Evolutionary conservation across 2,113 vertebrate species (phyloP).

Genomic region (Lipotes vexillifer): DNA sequence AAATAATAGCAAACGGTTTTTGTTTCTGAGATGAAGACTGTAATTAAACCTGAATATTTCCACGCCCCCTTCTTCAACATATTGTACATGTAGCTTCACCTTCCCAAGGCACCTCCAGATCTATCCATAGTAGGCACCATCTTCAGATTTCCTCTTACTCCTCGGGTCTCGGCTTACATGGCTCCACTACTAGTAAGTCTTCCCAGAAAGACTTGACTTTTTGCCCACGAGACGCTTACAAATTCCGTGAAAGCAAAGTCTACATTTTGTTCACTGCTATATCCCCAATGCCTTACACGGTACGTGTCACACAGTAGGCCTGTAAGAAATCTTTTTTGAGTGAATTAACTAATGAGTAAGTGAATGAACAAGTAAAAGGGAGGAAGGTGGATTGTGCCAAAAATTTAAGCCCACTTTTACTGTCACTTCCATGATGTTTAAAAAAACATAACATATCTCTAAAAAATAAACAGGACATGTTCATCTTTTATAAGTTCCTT

Average conservation of each 20-base stretch:
- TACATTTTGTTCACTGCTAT: neutral
- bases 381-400: neutral
- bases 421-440: neutral
- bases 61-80: neutral
- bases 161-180: neutral
- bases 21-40: neutral
- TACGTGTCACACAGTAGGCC: neutral
- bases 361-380: neutral
- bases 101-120: neutral
- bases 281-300: neutral
- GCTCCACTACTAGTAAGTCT: neutral
- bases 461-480: neutral
- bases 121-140: neutral
- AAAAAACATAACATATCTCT: neutral
- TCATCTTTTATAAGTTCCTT: neutral
- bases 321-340: neutral
- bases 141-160: neutral
- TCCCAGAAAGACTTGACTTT: neutral
- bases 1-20: neutral
- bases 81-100: fast-evolving
- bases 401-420: neutral
- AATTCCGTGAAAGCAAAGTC: neutral
- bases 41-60: neutral
- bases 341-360: neutral
- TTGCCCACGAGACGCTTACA: neutral